phyloP scores from a whole-genome alignment of 2,113 vertebrate genomes.

The Electrona antarctica region DNA sequence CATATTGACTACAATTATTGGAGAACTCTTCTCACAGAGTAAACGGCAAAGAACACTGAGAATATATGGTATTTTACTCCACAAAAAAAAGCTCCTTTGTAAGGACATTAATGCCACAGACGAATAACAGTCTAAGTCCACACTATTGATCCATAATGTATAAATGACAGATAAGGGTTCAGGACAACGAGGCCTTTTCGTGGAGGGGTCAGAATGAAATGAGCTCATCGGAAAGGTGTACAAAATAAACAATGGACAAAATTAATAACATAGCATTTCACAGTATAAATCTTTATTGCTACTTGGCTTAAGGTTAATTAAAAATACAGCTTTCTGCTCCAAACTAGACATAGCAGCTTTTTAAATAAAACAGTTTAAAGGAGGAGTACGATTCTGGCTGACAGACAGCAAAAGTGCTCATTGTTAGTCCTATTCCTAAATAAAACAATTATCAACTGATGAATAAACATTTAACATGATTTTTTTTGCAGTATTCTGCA shows the following conservation, averaged over 20 bases:
- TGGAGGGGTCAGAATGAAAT: too few species aligned
- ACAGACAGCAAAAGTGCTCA: conserved; percentile 71
- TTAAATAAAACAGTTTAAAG: conserved; percentile 72
- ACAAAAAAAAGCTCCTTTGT: too few species aligned
- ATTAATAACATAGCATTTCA: conserved; percentile 48
- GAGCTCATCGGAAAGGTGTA: conserved; percentile 29
- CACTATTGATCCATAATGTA: too few species aligned
- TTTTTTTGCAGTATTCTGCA: conserved; percentile 71
- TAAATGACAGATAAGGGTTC: too few species aligned
- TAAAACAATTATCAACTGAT: conserved; percentile 50
- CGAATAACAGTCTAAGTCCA: too few species aligned
- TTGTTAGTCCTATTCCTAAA: conserved; percentile 62
- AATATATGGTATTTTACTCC: too few species aligned
- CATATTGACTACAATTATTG: too few species aligned
- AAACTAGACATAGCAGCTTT: conserved; percentile 82
- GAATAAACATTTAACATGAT: conserved; percentile 59
- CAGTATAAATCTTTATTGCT: conserved; percentile 90
- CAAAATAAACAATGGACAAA: conserved; percentile 50
- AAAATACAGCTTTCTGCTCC: conserved; percentile 81
- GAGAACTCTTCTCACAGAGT: too few species aligned
- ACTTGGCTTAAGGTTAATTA: conserved; percentile 82
- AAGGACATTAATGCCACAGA: too few species aligned
- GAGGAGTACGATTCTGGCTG: conserved; percentile 61
- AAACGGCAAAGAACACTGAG: too few species aligned
- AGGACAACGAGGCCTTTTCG: too few species aligned